phyloP scores from a whole-genome alignment of 2,797 vertebrate genomes.

The Falco rusticolus region DNA sequence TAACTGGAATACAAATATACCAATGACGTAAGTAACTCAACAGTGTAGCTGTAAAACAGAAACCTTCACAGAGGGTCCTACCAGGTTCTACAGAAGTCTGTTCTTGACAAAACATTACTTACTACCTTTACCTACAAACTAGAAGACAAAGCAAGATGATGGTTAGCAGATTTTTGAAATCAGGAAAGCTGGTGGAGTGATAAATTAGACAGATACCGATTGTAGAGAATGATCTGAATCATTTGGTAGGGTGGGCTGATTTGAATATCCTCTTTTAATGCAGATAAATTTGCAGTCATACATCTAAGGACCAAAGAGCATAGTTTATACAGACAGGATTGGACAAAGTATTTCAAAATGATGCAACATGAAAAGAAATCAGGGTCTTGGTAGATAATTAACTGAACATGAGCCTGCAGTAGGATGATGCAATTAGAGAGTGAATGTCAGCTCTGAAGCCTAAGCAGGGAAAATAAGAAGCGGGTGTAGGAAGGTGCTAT shows the following conservation, averaged over 20 bases:
- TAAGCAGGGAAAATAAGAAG: slow-evolving; percentile 11
- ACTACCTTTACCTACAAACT: background rate
- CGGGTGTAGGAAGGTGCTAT: slow-evolving; percentile 13
- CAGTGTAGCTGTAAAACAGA: background rate
- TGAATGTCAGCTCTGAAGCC: slow-evolving; percentile 24
- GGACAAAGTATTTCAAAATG: slow-evolving; percentile 40
- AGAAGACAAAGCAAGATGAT: background rate
- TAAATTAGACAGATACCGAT: background rate
- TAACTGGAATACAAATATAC: background rate
- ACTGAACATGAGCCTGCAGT: slow-evolving; percentile 26
- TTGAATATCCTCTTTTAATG: background rate
- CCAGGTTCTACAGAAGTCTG: background rate
- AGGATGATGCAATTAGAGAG: slow-evolving; percentile 22
- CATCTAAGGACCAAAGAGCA: slow-evolving; percentile 16
- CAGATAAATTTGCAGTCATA: background rate
- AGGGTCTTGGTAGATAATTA: slow-evolving; percentile 34
- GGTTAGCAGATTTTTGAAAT: background rate
- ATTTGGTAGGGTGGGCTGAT: background rate
- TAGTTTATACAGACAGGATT: background rate
- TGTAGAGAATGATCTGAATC: background rate
- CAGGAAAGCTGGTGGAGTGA: background rate
- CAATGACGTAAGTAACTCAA: background rate
- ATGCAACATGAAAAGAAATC: slow-evolving; percentile 44
- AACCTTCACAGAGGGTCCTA: background rate
- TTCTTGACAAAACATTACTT: background rate